phyloP scores from a whole-genome alignment of 2,888 invertebrate genomes.

The Epistrophe eligans region DNA sequence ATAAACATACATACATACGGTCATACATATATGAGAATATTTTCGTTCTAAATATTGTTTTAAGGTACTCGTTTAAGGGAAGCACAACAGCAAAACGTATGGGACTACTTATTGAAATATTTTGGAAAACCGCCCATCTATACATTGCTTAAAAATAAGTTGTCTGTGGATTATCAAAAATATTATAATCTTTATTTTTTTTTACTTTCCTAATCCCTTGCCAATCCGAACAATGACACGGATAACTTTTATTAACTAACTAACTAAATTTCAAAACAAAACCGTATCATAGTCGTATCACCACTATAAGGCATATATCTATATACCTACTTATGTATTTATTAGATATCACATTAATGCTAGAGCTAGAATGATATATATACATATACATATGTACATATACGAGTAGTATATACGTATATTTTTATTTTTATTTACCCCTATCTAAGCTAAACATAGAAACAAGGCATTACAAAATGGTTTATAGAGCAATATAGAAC shows the following conservation, averaged over 20 bases:
- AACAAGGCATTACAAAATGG: conserved; percentile 53
- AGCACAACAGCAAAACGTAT: no score
- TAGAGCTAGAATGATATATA: not conserved
- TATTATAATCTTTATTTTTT: not conserved
- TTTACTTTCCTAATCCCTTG: conserved; percentile 40
- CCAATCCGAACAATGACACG: conserved; percentile 57
- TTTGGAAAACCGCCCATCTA: no score
- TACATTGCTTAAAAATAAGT: no score
- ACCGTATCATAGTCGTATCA: conserved; percentile 37
- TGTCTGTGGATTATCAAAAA: no score
- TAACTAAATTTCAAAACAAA: conserved; percentile 45
- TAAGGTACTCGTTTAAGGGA: no score
- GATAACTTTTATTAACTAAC: conserved; percentile 48
- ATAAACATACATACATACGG: no score
- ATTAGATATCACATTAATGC: not conserved
- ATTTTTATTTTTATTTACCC: not conserved
- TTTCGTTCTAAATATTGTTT: no score
- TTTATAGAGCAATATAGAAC: conserved; percentile 46
- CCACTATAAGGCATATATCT: not conserved
- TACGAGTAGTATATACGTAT: not conserved
- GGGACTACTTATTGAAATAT: no score
- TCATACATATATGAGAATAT: no score
- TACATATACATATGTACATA: not conserved
- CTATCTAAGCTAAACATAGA: conserved; percentile 9
- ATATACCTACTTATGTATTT: not conserved